Base-by-base conservation (phyloP, 1,140 invertebrate species). In the Drosophila auraria region DNA sequence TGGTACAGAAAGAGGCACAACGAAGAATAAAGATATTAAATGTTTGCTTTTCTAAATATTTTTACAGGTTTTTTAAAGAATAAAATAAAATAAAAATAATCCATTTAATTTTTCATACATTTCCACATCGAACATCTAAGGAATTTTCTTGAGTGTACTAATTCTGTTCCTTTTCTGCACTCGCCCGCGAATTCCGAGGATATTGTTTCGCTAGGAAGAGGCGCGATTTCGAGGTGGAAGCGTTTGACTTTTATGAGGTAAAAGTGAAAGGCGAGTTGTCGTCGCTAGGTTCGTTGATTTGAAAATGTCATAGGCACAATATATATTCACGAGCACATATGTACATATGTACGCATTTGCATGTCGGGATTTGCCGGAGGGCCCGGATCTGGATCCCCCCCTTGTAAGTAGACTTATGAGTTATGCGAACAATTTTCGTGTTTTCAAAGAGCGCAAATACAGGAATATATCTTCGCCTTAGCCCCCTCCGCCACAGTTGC, bases 261-360 rank as follows among this genome's bases (percentile, higher is more conserved):
- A 83, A 89, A 83, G 84, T 80, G 80, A 87, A 87, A 87, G 76
- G 71, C 61, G 61, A 78, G 64, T 86, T 53, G 66, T 77, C 68
- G 61, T 74, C 71, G 71, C 71, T 33, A 73, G 56, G 68, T 60
- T 75, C 68, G 63, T 78, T 87, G 84, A 87, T 89, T 86, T 90
- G 73, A 78, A 81, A 76, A 86, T 82, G 84, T 70, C 75, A 75
- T 64, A 83, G 50, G 63, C 72, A 70, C 50, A 33, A 49, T 53
- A 44, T 56, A 30, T 65, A 53, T 69, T 17, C 33, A 23, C 60
- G 49, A 73, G 58, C 61, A 53, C 59, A 59, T 63, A 70, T 57
- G 54, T 57, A 20, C 20, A 20, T 20, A 57, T 57, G 54, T 57
- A 57, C 20, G 9, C 14, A 40, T 68, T 53, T 80, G 30, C 53